These are phyloP conservation scores for Saxicola maurus DNA, from an alignment of 2,797 vertebrate genomes.

Conservation along the genomic window DNA sequence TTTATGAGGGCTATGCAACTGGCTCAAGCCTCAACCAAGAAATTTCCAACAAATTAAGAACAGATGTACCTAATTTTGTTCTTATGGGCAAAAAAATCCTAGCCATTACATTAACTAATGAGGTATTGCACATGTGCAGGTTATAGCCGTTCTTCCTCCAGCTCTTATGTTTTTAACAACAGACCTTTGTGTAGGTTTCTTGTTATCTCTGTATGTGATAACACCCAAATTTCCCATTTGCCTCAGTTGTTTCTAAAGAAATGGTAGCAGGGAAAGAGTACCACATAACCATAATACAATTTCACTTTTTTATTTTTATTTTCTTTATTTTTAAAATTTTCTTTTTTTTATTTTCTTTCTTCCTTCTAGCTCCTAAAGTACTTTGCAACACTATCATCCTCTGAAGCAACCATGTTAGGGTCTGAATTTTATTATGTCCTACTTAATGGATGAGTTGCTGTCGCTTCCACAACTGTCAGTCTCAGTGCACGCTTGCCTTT, in stretches of 20 bases:
- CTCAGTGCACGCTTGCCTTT: background rate
- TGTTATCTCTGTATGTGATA: background rate
- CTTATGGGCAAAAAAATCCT: background rate
- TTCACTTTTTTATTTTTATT: background rate
- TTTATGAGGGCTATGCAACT: slow-evolving; percentile 13
- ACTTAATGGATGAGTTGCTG: background rate
- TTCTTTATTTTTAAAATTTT: too few relatives aligned
- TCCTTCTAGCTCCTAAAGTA: background rate
- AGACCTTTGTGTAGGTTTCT: background rate
- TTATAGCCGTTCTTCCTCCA: background rate
- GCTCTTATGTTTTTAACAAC: background rate
- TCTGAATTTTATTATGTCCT: background rate
- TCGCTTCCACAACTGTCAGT: background rate
- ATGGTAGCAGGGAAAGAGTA: background rate
- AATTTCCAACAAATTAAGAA: slow-evolving; percentile 50
- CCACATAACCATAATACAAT: background rate
- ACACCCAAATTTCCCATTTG: background rate
- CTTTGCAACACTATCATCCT: background rate
- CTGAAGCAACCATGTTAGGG: background rate
- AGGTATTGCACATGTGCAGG: background rate
- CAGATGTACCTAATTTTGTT: slow-evolving; percentile 51
- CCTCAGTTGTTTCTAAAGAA: background rate
- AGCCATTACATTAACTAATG: background rate
- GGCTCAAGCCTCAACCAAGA: slow-evolving; percentile 34
- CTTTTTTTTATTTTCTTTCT: too few relatives aligned